Base-by-base conservation (phyloP, 1,140 invertebrate genomes). In the Drosophila ambigua region DNA sequence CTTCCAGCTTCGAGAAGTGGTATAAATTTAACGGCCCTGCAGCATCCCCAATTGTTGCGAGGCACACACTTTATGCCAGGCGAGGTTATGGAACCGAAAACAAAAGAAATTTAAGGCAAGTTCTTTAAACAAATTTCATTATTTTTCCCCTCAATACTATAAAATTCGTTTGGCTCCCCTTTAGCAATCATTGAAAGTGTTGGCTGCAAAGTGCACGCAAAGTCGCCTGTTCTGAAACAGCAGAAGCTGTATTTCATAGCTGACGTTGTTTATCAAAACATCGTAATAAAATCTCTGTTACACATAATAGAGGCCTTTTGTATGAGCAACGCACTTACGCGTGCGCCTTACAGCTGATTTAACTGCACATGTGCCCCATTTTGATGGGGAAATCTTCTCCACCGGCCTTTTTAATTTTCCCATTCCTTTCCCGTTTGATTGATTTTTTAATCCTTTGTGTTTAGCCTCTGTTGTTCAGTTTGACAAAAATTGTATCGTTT, bases 131-230 rank as follows among this genome's bases (percentile, higher is more conserved):
- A 24, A 5, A 13, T 31, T 9, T 4, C 31, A n/a, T 0, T 11
- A 11, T 45, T 15, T n/a, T 35, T 35, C 16, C 7, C 7, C 7
- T 8, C 28, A 7, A 31, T 31, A 11, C 31, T 46, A 6, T 41
- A 63, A 65, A 11, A 3, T 11, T 9, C 11, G 6, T 7, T 43
- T 15, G 26, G 20, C 49, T 45, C 0, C 13, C 45, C 23, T 11
- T 2, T 15, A 81, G 82, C 46, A 0, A 85, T 85, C 2, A 68
- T 85, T 45, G 16, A 72, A 45, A 43, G 78, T 35, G 82, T 78
- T 8, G 82, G 69, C 0, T 82, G 82, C 1, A 57, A 5, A 4
- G 66, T 82, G 0, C 45, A 68, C 13, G n/a, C 0, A 0, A 68
- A 52, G 13, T 39, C 60, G 2, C 65, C 78, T 0, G 9, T 54